These are phyloP conservation scores for Pycnonotus jocosus DNA, from an alignment of 2,113 vertebrate genomes.

Conservation along the genomic window DNA sequence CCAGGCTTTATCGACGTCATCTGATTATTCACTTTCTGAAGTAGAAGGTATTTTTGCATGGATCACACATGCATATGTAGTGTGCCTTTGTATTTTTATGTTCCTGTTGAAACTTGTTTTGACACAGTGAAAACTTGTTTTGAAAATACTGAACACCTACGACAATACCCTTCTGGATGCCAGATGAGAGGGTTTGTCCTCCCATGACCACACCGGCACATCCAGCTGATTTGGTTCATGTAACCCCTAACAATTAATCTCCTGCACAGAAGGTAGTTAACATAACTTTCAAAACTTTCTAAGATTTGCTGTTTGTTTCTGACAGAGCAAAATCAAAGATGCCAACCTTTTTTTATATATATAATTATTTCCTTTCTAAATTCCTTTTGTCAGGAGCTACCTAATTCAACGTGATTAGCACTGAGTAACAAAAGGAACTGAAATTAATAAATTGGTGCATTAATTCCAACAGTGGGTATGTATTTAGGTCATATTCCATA, in stretches of 20 bases:
- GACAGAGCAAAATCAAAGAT: not conserved
- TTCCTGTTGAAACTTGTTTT: conserved; percentile 72
- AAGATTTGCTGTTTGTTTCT: not conserved
- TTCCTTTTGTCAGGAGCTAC: not conserved
- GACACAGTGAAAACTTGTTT: conserved; percentile 75
- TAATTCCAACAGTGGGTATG: not conserved
- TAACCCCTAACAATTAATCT: conserved; percentile 12
- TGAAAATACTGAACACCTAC: conserved; percentile 71
- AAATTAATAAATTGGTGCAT: not conserved
- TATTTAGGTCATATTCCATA: not conserved
- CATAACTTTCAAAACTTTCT: not conserved
- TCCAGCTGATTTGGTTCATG: conserved; percentile 34
- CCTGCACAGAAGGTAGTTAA: not conserved
- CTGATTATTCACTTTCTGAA: conserved; percentile 45
- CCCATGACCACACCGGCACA: not conserved
- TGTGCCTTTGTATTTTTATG: conserved; percentile 54
- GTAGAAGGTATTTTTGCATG: not conserved
- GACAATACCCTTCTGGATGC: conserved; percentile 62
- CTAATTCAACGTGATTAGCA: not conserved
- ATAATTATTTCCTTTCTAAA: not conserved
- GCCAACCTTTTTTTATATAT: not conserved
- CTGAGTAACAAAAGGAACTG: not conserved
- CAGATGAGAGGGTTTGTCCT: conserved; percentile 48
- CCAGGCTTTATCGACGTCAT: conserved; percentile 11
- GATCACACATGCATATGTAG: not conserved